These are phyloP conservation scores for Fulmarus glacialis DNA, from an alignment of 2,113 vertebrate species.

Conservation along the genomic window DNA sequence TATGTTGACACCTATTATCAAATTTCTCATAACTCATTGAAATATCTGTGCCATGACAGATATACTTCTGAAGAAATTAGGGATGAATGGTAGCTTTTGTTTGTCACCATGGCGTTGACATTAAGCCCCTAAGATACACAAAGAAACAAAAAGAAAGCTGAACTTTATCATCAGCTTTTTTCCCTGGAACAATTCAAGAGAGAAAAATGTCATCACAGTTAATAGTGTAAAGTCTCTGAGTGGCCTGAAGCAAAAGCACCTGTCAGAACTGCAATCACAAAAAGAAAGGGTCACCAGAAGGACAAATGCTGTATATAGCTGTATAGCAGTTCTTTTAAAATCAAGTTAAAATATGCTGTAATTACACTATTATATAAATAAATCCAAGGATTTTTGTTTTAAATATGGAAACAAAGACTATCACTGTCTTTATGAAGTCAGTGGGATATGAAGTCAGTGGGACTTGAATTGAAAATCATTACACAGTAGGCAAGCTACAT, in stretches of 20 bases:
- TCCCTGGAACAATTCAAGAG: constrained; percentile 28
- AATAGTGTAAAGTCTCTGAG: constrained; percentile 38
- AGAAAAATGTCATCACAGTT: constrained; percentile 54
- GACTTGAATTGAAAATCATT: constrained; percentile 17
- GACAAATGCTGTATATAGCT: neutral
- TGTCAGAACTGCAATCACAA: constrained; percentile 17
- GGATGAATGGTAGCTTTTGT: neutral
- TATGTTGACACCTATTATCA: neutral
- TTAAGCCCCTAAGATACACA: constrained; percentile 3
- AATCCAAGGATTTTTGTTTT: neutral
- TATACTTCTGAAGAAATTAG: neutral
- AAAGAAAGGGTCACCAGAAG: constrained; percentile 32
- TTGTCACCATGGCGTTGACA: neutral
- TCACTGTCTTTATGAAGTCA: neutral
- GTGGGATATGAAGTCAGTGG: neutral
- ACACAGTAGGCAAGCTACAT: neutral
- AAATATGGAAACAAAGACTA: neutral
- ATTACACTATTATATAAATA: neutral
- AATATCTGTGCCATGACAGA: neutral
- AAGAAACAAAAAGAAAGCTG: neutral
- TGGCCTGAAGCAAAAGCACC: constrained; percentile 58
- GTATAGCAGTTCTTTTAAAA: neutral
- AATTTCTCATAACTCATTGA: neutral
- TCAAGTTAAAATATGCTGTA: neutral
- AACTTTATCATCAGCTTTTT: constrained; percentile 31